Conservation (phyloP, 2,113 vertebrate species). For the Percina caprodes region DNA sequence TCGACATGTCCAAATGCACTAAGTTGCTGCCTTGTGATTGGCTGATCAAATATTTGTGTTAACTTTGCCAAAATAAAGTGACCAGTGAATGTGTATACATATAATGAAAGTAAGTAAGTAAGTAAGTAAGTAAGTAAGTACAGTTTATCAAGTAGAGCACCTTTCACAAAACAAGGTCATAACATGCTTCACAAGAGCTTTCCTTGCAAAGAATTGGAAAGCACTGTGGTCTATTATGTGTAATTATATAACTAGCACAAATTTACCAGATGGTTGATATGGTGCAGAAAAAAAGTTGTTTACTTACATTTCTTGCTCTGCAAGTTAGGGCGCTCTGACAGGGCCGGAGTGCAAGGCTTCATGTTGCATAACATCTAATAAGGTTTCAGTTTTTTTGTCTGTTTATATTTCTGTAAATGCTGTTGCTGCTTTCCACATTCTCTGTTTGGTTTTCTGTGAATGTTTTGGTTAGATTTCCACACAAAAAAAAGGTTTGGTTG, state of each 20-base stretch:
- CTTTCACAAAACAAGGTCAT: no score
- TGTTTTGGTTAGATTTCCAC: background rate
- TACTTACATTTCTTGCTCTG: constrained; percentile 14
- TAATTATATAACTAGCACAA: constrained; percentile 20
- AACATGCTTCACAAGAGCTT: no score
- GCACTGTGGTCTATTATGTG: background rate
- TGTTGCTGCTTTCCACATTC: background rate
- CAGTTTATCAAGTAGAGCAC: no score
- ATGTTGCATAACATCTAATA: constrained; percentile 34
- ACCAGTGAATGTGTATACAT: no score
- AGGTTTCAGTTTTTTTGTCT: constrained; percentile 7
- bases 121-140: no score
- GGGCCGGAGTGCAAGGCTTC: constrained; percentile 8
- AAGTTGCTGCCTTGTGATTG: no score
- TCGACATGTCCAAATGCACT: no score
- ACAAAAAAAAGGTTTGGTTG: constrained; percentile 1
- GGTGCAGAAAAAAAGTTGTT: constrained; percentile 19
- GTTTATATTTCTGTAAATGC: constrained; percentile 6
- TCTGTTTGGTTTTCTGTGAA: background rate
- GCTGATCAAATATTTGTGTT: no score
- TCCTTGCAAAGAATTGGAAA: background rate
- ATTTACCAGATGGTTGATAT: constrained; percentile 24
- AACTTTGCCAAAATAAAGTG: no score
- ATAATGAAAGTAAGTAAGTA: no score
- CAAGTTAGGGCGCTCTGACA: background rate